A percentile compares a stretch with the other conserved stretches of the same genome.
Conservation (phyloP, 2,797 vertebrate genomes). For the Dermochelys coriacea region DNA sequence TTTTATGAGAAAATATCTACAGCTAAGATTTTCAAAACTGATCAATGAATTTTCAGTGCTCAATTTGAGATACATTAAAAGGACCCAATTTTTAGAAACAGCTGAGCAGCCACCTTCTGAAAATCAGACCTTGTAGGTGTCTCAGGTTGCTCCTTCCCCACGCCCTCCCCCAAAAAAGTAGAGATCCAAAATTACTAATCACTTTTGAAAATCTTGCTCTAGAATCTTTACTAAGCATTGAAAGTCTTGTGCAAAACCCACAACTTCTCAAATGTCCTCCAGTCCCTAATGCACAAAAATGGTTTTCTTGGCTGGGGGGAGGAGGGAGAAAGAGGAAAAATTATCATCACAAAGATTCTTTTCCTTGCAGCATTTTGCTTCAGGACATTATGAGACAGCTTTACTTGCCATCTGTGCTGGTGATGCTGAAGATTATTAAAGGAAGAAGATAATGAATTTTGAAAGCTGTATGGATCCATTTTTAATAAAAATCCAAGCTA, state of each 20-base stretch:
- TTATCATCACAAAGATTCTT: background rate
- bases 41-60: background rate
- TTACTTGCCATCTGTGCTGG: conserved; percentile 83
- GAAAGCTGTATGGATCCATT: background rate
- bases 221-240: background rate
- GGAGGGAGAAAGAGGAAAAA: background rate
- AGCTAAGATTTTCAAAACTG: background rate
- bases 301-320: background rate
- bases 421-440: conserved; percentile 80
- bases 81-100: background rate
- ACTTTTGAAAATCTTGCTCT: background rate
- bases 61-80: background rate
- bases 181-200: background rate
- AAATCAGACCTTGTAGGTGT: background rate
- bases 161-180: background rate
- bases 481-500: conserved; percentile 30
- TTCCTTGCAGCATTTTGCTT: conserved; percentile 81
- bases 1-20: background rate
- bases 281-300: background rate
- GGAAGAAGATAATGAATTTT: background rate
- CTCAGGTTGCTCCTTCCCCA: background rate
- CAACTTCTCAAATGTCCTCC: background rate
- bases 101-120: background rate
- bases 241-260: background rate
- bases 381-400: conserved; percentile 83